These are phyloP conservation scores for Hipparchia semele DNA, from an alignment of 2,888 invertebrate genomes.

Conservation along the genomic window DNA sequence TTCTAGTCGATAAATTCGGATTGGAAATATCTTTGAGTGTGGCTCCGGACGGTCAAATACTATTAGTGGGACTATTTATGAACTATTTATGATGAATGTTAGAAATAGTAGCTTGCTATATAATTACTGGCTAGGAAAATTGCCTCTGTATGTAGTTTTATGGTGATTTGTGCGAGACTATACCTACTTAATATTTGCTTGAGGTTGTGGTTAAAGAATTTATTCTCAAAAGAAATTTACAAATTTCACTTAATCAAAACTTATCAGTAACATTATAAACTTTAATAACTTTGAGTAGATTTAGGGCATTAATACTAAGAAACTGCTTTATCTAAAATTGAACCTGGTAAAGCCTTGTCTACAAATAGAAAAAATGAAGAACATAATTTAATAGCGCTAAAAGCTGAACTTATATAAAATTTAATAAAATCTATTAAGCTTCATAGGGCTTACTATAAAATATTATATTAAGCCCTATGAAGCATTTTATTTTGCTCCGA, in stretches of 20 bases:
- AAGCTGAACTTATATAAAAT: not conserved
- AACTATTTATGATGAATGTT: slow-evolving; percentile 8
- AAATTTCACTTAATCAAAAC: no score
- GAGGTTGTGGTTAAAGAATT: not conserved
- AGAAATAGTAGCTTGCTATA: not conserved
- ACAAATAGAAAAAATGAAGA: no score
- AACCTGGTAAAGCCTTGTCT: no score
- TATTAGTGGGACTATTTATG: slow-evolving; percentile 13
- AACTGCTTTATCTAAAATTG: no score
- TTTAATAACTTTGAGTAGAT: not conserved
- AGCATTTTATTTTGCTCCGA: no score
- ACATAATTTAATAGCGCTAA: no score
- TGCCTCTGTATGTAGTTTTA: not conserved
- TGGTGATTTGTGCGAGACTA: not conserved
- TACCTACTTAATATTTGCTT: not conserved
- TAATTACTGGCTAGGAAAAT: not conserved
- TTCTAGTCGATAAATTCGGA: slow-evolving; percentile 75
- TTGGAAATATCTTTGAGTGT: slow-evolving; percentile 44
- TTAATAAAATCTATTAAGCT: not conserved
- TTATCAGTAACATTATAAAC: no score
- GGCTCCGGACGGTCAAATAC: slow-evolving; percentile 34
- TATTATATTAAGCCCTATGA: no score
- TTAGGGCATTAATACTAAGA: not conserved
- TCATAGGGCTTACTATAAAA: no score
- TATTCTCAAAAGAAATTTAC: no score